Conservation (phyloP, 1,140 invertebrate species). For the Bombus breviceps region DNA sequence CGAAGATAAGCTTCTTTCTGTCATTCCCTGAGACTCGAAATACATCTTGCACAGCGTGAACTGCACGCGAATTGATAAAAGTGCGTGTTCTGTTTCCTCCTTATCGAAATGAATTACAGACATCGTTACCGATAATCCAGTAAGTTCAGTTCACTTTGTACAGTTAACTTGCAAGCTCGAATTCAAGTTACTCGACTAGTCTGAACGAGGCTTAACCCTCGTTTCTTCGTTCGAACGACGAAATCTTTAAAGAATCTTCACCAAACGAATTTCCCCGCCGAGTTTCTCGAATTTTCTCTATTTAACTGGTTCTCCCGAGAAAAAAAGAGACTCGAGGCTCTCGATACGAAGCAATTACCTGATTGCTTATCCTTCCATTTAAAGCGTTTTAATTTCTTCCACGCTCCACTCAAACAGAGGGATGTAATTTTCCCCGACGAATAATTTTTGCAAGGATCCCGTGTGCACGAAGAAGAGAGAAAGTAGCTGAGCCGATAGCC, state of each 20-base stretch:
- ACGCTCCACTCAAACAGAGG: constrained; percentile 16
- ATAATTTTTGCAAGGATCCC: constrained; percentile 56
- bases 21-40: too few species aligned
- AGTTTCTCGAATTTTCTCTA: background rate
- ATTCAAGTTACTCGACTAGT: too few species aligned
- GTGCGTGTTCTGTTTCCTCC: too few species aligned
- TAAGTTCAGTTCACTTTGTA: too few species aligned
- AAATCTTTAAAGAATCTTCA: background rate
- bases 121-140: too few species aligned
- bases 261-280: background rate
- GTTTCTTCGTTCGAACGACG: background rate
- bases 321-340: constrained; percentile 22
- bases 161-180: too few species aligned
- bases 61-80: too few species aligned
- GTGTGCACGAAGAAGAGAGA: constrained; percentile 17
- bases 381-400: constrained; percentile 27
- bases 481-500: constrained; percentile 61
- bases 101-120: too few species aligned
- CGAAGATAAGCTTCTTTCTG: too few species aligned
- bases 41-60: too few species aligned
- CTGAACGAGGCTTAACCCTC: too few species aligned
- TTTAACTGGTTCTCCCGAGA: background rate
- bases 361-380: constrained; percentile 31
- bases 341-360: constrained; percentile 23
- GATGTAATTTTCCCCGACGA: constrained; percentile 36